A percentile compares a stretch with the other conserved stretches of the same genome.
Evolutionary conservation across 2,113 vertebrate species (phyloP).

Genomic region (Odobenus rosmarus): DNA sequence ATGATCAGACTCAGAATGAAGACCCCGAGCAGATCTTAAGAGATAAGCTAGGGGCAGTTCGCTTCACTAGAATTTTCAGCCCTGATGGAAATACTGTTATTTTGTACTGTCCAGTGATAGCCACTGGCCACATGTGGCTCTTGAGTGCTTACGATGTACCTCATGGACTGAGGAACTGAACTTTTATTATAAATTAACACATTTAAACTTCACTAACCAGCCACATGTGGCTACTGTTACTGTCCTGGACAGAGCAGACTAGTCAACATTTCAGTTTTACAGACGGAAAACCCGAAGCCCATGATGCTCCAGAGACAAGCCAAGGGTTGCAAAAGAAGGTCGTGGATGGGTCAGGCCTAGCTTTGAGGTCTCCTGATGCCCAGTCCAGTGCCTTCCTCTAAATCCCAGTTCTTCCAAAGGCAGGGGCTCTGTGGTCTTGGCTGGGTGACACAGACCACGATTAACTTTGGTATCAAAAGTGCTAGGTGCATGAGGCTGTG

Average conservation of each 20-base stretch:
- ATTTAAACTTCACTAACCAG: neutral
- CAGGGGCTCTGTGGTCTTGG: neutral
- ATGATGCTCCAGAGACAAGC: neutral
- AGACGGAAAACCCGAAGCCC: neutral
- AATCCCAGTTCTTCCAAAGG: neutral
- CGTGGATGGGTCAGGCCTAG: neutral
- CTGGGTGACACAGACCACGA: neutral
- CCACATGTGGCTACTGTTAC: neutral
- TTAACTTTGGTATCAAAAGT: neutral
- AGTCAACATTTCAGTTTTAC: neutral
- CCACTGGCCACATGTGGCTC: neutral
- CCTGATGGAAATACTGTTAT: neutral
- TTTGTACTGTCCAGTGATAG: neutral
- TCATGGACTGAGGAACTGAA: neutral
- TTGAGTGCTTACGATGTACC: neutral
- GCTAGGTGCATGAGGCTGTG: neutral
- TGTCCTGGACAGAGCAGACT: neutral
- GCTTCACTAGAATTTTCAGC: neutral
- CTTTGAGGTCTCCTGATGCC: neutral
- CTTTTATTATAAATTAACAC: neutral
- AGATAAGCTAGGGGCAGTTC: neutral
- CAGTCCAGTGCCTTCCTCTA: neutral
- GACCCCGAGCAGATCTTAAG: neutral
- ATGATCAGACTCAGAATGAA: constrained; percentile 26
- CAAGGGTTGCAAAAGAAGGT: neutral